Percentiles rank a stretch among this genome's conserved stretches.
phyloP scores from a whole-genome alignment of 2,797 vertebrate genomes.

The Sphaeramia orbicularis region DNA sequence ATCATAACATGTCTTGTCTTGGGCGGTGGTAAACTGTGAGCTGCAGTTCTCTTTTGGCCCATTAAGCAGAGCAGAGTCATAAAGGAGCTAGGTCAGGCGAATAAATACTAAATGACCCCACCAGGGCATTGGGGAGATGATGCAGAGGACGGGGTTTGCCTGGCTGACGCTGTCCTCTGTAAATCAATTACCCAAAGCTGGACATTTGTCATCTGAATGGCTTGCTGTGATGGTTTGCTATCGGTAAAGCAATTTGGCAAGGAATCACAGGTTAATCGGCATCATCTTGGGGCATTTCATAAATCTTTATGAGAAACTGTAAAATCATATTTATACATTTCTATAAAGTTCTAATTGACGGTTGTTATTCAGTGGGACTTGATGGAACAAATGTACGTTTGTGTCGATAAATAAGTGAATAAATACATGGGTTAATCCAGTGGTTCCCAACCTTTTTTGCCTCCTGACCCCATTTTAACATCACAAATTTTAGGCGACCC shows the following conservation, averaged over 20 bases:
- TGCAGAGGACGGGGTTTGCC: slow-evolving; percentile 28
- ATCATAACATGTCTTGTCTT: slow-evolving; percentile 25
- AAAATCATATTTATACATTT: slow-evolving; percentile 51
- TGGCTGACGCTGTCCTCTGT: slow-evolving; percentile 34
- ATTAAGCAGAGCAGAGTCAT: slow-evolving; percentile 73
- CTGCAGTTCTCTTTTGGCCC: slow-evolving; percentile 65
- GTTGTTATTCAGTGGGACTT: slow-evolving; percentile 30
- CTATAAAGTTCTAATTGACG: slow-evolving; percentile 23
- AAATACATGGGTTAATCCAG: background rate
- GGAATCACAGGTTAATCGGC: slow-evolving; percentile 51
- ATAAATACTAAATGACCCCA: slow-evolving; percentile 68
- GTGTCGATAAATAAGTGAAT: background rate
- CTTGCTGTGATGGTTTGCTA: slow-evolving; percentile 38
- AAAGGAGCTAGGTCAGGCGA: slow-evolving; percentile 56
- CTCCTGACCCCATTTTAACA: too few relatives aligned
- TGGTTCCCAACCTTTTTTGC: too few relatives aligned
- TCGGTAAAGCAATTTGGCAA: slow-evolving; percentile 48
- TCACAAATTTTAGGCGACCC: too few relatives aligned
- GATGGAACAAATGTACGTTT: background rate
- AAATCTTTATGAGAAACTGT: slow-evolving; percentile 51
- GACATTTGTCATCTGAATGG: slow-evolving; percentile 63
- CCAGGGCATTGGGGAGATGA: slow-evolving; percentile 39
- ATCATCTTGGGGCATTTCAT: slow-evolving; percentile 30
- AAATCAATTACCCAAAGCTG: slow-evolving; percentile 55
- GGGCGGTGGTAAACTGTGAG: slow-evolving; percentile 50